Conservation (phyloP, 2,113 vertebrate species). For the Hydrolagus affinis region DNA sequence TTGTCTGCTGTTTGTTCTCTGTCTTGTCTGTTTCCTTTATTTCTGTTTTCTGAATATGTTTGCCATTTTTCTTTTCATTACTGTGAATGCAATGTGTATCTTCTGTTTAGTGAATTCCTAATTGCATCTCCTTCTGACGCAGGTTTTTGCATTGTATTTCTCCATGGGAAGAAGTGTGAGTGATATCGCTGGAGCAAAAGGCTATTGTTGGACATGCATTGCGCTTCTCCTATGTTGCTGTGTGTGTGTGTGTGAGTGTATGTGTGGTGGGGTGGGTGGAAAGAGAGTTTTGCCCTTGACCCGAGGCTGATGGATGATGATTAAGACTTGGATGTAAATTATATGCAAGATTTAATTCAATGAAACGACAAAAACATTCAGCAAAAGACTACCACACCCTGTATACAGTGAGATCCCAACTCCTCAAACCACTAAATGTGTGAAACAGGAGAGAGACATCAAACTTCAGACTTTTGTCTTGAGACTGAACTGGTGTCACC, state of each 20-base stretch:
- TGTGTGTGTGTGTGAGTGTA: not conserved
- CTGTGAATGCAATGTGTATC: slow-evolving; percentile 23
- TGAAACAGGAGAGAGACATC: too few species aligned
- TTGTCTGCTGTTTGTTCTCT: not conserved
- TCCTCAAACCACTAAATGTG: not conserved
- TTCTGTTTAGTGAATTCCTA: slow-evolving; percentile 21
- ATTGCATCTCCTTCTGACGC: slow-evolving; percentile 27
- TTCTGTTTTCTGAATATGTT: not conserved
- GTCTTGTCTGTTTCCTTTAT: not conserved
- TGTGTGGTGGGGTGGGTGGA: too few species aligned
- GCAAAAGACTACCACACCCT: not conserved
- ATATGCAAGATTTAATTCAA: not conserved
- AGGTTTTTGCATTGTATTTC: slow-evolving; percentile 28
- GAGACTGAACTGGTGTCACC: too few species aligned
- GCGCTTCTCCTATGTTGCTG: slow-evolving; percentile 20
- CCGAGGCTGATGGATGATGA: slow-evolving; percentile 14
- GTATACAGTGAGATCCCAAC: not conserved
- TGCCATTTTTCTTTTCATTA: slow-evolving; percentile 3
- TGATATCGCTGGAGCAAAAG: slow-evolving; percentile 12
- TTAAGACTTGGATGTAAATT: not conserved
- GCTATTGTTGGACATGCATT: slow-evolving; percentile 24
- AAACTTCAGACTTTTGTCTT: too few species aligned
- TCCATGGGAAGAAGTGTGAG: slow-evolving; percentile 30
- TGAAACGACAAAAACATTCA: not conserved
- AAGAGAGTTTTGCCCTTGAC: slow-evolving; percentile 20